Conservation (phyloP, 2,113 vertebrate genomes). For the Progne subis region DNA sequence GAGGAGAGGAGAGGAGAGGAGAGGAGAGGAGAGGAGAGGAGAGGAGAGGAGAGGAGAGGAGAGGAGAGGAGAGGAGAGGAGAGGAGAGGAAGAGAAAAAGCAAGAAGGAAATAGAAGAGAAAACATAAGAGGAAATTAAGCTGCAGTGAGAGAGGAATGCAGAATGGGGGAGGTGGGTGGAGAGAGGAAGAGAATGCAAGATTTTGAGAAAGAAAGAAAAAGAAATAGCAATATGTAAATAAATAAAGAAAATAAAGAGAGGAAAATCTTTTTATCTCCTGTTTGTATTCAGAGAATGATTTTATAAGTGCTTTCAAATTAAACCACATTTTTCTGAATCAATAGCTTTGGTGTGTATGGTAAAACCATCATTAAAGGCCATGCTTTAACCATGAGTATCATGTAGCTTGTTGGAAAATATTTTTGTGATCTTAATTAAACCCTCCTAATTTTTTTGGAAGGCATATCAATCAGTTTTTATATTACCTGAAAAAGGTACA, state of each 20-base stretch:
- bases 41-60: too few relatives aligned
- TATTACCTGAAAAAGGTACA: not conserved
- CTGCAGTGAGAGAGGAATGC: too few relatives aligned
- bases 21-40: too few relatives aligned
- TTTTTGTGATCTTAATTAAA: conserved; percentile 10
- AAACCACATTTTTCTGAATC: conserved; percentile 33
- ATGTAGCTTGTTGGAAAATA: not conserved
- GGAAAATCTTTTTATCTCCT: not conserved
- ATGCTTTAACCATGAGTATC: not conserved
- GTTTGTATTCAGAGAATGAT: not conserved
- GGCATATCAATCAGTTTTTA: not conserved
- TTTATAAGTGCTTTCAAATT: conserved; percentile 26
- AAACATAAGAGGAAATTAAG: not conserved
- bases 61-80: too few relatives aligned
- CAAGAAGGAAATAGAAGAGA: fast-evolving
- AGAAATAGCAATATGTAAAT: not conserved
- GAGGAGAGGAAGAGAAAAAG: too few relatives aligned
- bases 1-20: too few relatives aligned
- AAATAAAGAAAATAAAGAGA: too few relatives aligned
- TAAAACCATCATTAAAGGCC: not conserved
- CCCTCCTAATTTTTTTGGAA: conserved; percentile 10
- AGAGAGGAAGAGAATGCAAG: not conserved
- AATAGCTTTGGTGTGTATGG: not conserved
- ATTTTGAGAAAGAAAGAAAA: not conserved
- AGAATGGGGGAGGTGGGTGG: fast-evolving